Evolutionary conservation across 2,113 vertebrate species (phyloP), one percentile per base, ranked within the genome.

Genomic region (Opisthocomus hoazin): DNA sequence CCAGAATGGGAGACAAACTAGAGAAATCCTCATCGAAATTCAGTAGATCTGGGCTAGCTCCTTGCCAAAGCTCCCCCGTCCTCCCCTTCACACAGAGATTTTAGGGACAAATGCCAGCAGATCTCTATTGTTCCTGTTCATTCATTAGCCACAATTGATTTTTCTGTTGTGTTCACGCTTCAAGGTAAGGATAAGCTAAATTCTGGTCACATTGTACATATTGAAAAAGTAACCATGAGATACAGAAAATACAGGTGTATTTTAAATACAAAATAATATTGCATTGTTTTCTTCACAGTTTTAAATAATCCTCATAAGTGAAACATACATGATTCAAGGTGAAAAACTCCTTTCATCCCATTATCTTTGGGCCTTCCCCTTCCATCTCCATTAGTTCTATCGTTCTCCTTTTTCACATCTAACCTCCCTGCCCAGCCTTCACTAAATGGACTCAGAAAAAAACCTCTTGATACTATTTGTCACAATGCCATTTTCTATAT

Each of bases 21-120:
- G 86, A 90, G 73, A 95, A 95, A 90, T 78, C 80, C 86, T 95
- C 89, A 96, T 96, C 43, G 3, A 97, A 96, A 96, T 96, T 94
- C 96, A 95, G 83, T 79, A 93, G 85, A 93, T 89, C 83, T 91
- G 64, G 65, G 57, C 80, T 56, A 41, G 66, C 56, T 84, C 86
- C 53, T 63, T 95, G 81, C 53, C 61, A 94, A 83, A 92, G 82
- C 77, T 90, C 57, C 80, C 58, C 60, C 34, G 26, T 64, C 80
- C 77, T 89, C 57, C 77, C 51, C 78, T 93, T 85, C 86, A 61
- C 84, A 70, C 48, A 57, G 73, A 86, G 79, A 84, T 94, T 96
- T 94, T 82, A 92, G 80, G 92, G 61, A 95, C 65, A 89, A 93
- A 93, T 96, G 79, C 69, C 73, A 89, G 46, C 78, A 89, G 88